Evolutionary conservation across 2,888 invertebrate species (phyloP).

Genomic region (Argyresthia goedartella): DNA sequence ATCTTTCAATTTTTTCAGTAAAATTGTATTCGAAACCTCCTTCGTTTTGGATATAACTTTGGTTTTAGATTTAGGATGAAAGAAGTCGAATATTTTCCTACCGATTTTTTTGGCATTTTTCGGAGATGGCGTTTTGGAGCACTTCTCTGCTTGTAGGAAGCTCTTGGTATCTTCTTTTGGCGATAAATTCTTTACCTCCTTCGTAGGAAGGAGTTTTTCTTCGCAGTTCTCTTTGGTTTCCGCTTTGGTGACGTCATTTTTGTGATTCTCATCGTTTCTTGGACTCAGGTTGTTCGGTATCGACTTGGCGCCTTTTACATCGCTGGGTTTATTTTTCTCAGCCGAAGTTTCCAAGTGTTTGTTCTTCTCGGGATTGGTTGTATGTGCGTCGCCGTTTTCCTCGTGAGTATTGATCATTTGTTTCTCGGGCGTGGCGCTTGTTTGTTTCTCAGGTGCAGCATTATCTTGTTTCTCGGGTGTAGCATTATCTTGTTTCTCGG

Average conservation of each 20-base stretch:
- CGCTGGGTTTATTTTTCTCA: not conserved
- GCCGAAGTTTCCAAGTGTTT: slow-evolving; percentile 7
- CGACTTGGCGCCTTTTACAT: not conserved
- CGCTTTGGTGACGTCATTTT: not conserved
- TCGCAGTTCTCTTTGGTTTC: not conserved
- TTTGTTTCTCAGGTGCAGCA: not conserved
- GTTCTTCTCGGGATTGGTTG: slow-evolving; percentile 3
- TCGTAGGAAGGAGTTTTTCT: not conserved
- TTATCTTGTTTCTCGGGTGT: not conserved
- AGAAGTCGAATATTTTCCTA: slow-evolving; percentile 33
- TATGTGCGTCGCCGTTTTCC: not conserved
- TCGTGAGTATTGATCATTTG: not conserved
- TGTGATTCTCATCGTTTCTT: not conserved
- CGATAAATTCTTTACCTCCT: slow-evolving; percentile 8
- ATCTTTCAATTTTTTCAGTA: not conserved
- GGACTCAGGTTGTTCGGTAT: not conserved
- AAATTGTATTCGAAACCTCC: not conserved
- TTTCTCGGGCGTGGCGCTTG: not conserved
- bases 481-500: not conserved
- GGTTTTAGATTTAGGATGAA: slow-evolving; percentile 12
- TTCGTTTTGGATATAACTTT: slow-evolving; percentile 6
- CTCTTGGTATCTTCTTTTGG: slow-evolving; percentile 21
- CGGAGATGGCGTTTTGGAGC: slow-evolving; percentile 15
- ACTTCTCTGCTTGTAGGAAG: slow-evolving; percentile 25
- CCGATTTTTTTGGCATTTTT: slow-evolving; percentile 34